Evolutionary conservation across 2,797 vertebrate genomes (phyloP).

Genomic region (Lepilemur ruficaudatus): DNA sequence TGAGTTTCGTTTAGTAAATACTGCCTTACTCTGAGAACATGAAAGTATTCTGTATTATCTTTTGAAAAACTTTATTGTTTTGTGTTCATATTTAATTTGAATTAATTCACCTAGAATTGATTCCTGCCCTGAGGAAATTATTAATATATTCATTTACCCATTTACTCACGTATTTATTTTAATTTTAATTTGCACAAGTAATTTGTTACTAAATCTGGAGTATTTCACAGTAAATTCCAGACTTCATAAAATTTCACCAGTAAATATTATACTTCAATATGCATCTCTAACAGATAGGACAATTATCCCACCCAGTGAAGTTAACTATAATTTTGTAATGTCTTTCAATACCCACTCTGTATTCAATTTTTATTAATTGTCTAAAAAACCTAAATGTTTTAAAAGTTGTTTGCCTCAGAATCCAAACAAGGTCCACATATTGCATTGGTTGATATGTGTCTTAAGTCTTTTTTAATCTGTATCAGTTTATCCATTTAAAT

Average conservation of each 20-base stretch:
- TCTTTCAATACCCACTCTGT: background rate
- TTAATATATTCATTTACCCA: background rate
- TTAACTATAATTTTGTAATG: background rate
- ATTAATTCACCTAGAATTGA: background rate
- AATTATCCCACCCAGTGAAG: background rate
- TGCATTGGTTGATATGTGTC: background rate
- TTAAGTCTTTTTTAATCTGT: background rate
- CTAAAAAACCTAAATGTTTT: background rate
- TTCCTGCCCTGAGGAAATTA: background rate
- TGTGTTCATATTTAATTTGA: constrained; percentile 21
- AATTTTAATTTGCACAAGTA: constrained; percentile 2
- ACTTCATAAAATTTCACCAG: background rate
- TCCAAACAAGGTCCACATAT: background rate
- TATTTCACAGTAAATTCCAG: constrained; percentile 15
- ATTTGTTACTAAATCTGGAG: background rate
- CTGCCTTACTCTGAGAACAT: background rate
- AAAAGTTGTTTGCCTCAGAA: background rate
- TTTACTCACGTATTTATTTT: background rate
- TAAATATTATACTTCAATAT: background rate
- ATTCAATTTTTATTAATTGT: background rate
- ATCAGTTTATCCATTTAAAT: background rate
- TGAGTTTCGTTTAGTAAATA: constrained; percentile 3
- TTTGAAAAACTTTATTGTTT: constrained; percentile 30
- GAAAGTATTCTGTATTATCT: background rate
- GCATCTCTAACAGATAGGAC: background rate